These are phyloP conservation scores for Platycercus adscitus DNA, from an alignment of 2,113 vertebrate genomes.

Conservation along the genomic window DNA sequence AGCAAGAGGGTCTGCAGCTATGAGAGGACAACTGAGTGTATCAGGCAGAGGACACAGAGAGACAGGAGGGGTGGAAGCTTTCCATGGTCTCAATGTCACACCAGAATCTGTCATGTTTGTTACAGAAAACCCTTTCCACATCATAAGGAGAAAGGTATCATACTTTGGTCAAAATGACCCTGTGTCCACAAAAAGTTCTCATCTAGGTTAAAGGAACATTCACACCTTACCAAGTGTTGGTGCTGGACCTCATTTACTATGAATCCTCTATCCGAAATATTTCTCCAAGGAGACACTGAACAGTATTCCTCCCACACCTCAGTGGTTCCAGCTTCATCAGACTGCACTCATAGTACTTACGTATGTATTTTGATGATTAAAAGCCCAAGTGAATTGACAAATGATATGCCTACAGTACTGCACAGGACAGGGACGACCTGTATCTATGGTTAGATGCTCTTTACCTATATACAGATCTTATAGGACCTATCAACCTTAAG, in stretches of 20 bases:
- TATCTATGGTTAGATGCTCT: neutral
- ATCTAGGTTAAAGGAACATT: neutral
- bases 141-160: neutral
- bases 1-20: neutral
- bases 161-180: neutral
- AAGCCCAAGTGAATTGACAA: neutral
- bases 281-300: neutral
- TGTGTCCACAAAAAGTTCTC: neutral
- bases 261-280: neutral
- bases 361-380: neutral
- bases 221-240: neutral
- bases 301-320: neutral
- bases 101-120: neutral
- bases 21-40: fast-evolving
- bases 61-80: neutral
- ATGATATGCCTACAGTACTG: neutral
- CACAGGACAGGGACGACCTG: fast-evolving
- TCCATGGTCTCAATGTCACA: neutral
- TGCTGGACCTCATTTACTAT: neutral
- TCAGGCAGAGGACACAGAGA: neutral
- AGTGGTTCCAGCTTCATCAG: neutral
- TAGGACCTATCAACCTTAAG: neutral
- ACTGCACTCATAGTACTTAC: neutral
- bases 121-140: neutral
- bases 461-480: neutral